Conservation (phyloP, 2,797 vertebrate genomes). For the Pteronotus mesoamericanus region DNA sequence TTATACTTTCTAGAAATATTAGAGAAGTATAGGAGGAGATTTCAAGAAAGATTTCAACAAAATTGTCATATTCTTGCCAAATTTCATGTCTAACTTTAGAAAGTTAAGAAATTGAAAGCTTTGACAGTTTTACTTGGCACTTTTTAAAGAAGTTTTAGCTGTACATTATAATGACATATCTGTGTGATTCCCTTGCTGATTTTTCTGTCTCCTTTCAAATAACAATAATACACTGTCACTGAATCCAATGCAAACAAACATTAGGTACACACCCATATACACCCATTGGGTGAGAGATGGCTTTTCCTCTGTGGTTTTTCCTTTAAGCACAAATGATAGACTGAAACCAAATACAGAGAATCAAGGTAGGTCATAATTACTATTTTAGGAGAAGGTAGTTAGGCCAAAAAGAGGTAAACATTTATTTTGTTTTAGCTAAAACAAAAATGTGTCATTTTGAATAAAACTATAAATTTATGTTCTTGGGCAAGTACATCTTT, state of each 20-base stretch:
- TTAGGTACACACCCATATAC: fast-evolving
- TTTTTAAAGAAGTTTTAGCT: slow-evolving; percentile 4
- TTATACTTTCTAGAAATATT: background rate
- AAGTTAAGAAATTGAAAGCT: slow-evolving; percentile 65
- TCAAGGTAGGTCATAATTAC: background rate
- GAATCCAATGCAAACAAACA: background rate
- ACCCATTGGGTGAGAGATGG: background rate
- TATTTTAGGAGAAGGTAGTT: background rate
- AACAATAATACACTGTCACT: background rate
- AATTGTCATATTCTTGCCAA: slow-evolving; percentile 55
- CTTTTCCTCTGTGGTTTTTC: background rate
- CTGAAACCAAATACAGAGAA: background rate
- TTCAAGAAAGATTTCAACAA: background rate
- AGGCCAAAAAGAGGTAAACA: background rate
- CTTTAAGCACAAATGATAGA: background rate
- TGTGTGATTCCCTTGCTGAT: slow-evolving; percentile 52
- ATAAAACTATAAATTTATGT: background rate
- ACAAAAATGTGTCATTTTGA: background rate
- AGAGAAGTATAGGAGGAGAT: background rate
- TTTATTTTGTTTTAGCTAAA: background rate
- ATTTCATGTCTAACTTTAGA: slow-evolving; percentile 58
- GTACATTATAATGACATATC: slow-evolving; percentile 66
- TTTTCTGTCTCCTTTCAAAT: background rate
- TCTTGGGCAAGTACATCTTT: background rate
- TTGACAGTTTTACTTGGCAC: slow-evolving; percentile 54